These are phyloP conservation scores for Sebastes nivosus DNA, from an alignment of 2,797 vertebrate genomes.

Conservation along the genomic window DNA sequence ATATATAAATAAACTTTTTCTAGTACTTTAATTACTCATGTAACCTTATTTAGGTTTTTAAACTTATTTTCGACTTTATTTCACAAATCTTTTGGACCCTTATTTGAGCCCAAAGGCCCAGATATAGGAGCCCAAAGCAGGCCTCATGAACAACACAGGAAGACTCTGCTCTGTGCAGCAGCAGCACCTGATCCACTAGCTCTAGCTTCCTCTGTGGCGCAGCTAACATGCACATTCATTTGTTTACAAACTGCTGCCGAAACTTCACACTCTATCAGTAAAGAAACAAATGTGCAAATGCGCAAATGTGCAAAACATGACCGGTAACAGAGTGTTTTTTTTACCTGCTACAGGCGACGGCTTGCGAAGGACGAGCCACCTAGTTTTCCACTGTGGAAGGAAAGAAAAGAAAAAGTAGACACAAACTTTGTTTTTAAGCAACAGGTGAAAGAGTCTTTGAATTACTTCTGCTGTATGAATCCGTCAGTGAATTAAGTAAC, in stretches of 20 bases:
- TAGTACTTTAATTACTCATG: background rate
- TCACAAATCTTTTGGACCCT: background rate
- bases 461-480: background rate
- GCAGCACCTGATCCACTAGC: background rate
- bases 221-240: background rate
- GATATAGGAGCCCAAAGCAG: background rate
- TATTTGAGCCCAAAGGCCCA: background rate
- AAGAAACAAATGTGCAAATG: background rate
- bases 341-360: constrained; percentile 97
- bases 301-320: background rate
- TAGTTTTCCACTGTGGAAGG: constrained; percentile 91
- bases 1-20: too few relatives aligned
- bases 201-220: constrained; percentile 6
- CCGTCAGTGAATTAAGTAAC: constrained; percentile 1
- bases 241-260: background rate
- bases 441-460: background rate
- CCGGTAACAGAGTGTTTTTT: background rate
- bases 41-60: background rate
- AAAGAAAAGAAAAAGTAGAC: constrained; percentile 1
- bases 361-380: constrained; percentile 94
- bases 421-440: constrained; percentile 9
- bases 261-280: background rate
- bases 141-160: background rate
- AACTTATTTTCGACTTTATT: background rate
- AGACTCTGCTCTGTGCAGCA: background rate